phyloP scores from a whole-genome alignment of 1,140 invertebrate species.

The Mercenaria mercenaria region DNA sequence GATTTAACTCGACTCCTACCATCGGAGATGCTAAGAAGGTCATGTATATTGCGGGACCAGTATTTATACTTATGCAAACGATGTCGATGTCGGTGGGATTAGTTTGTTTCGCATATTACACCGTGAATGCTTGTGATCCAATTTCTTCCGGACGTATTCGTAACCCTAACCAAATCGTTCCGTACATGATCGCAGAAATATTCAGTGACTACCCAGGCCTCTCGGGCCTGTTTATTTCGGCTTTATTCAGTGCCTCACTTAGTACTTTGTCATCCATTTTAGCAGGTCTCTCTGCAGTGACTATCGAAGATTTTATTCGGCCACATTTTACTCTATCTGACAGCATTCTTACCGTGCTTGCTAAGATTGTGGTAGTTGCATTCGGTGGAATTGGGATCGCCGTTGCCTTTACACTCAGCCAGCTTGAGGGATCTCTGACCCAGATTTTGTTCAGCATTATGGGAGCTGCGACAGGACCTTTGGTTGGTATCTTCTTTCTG shows the following conservation, averaged over 20 bases:
- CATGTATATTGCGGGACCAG: constrained; percentile 44
- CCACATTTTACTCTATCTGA: constrained; percentile 31
- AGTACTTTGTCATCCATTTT: constrained; percentile 52
- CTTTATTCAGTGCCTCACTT: constrained; percentile 50
- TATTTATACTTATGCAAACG: constrained; percentile 48
- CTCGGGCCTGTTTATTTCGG: constrained; percentile 51
- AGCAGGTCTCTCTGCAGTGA: constrained; percentile 30
- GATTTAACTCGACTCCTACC: constrained; percentile 50
- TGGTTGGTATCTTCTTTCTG: constrained; percentile 49
- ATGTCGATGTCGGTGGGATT: constrained; percentile 54
- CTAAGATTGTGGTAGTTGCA: constrained; percentile 31
- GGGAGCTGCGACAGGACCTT: constrained; percentile 49
- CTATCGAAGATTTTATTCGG: constrained; percentile 42
- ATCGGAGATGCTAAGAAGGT: constrained; percentile 35
- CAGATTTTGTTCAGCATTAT: constrained; percentile 56
- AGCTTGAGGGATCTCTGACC: constrained; percentile 41
- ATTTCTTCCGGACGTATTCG: neutral
- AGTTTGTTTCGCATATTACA: constrained; percentile 51
- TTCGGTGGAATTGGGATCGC: constrained; percentile 34
- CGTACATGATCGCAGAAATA: constrained; percentile 51
- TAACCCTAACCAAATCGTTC: constrained; percentile 56
- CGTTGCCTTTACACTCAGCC: constrained; percentile 27
- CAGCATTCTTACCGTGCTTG: neutral
- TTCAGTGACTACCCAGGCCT: constrained; percentile 41
- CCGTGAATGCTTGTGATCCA: constrained; percentile 19